Percentiles rank a stretch among this genome's conserved stretches.
Conservation (phyloP, 2,797 vertebrate genomes). For the Synaphobranchus kaupii region DNA sequence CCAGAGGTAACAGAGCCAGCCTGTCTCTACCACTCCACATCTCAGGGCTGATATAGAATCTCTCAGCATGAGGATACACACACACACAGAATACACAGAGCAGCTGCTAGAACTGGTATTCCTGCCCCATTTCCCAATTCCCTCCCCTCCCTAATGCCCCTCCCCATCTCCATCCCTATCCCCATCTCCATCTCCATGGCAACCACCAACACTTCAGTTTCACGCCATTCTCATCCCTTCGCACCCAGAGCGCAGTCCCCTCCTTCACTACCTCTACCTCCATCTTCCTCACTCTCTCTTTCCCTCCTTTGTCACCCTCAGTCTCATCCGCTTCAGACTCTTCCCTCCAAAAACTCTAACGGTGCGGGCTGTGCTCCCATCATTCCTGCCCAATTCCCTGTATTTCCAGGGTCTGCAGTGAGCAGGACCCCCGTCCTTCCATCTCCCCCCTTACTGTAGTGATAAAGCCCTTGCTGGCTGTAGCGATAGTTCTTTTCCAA, state of each 20-base stretch:
- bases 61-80: conserved; percentile 20
- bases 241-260: conserved; percentile 54
- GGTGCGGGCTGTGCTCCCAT: not conserved
- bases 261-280: conserved; percentile 38
- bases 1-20: not conserved
- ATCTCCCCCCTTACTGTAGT: too few species aligned
- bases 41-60: not conserved
- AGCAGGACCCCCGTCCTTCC: too few species aligned
- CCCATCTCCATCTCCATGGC: conserved; percentile 64
- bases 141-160: conserved; percentile 42
- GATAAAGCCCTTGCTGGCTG: not conserved
- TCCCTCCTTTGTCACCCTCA: conserved; percentile 12
- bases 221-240: conserved; percentile 57
- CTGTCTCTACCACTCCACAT: not conserved
- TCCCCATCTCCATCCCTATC: conserved; percentile 59
- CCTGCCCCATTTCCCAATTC: conserved; percentile 56
- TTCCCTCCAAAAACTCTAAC: not conserved
- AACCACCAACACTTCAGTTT: conserved; percentile 66
- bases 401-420: not conserved
- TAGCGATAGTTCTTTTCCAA: not conserved
- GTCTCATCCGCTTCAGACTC: not conserved
- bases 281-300: conserved; percentile 11
- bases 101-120: conserved; percentile 25
- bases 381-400: not conserved
- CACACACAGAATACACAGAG: conserved; percentile 35